Conservation (phyloP, 2,797 vertebrate genomes). For the Anguilla anguilla region DNA sequence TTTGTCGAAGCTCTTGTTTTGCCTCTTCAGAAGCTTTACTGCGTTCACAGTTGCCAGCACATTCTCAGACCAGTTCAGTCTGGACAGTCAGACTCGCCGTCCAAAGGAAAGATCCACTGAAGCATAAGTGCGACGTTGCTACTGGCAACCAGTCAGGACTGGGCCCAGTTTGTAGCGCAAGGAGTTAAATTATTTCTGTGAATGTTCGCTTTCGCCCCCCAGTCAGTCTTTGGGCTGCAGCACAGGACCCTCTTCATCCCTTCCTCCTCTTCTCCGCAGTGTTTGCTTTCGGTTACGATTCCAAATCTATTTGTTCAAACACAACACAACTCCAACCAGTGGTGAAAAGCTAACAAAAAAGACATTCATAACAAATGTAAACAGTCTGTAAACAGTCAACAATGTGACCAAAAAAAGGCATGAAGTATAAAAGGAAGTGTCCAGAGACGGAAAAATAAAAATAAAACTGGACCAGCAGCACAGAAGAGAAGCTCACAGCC, state of each 20-base stretch:
- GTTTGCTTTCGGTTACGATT: background rate
- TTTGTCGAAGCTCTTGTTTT: background rate
- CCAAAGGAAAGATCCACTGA: constrained; percentile 21
- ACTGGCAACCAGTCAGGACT: constrained; percentile 60
- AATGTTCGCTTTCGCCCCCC: background rate
- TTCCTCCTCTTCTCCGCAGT: background rate
- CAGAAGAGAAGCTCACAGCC: background rate
- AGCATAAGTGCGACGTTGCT: constrained; percentile 67
- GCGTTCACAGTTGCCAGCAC: background rate
- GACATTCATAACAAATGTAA: background rate
- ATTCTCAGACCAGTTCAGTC: background rate
- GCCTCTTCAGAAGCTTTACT: background rate
- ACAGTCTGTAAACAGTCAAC: constrained; percentile 22
- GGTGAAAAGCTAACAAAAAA: background rate
- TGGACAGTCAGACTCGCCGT: background rate
- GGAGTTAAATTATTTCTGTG: background rate
- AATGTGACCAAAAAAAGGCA: constrained; percentile 46
- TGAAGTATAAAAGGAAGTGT: background rate
- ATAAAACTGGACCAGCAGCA: background rate
- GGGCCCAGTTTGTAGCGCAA: constrained; percentile 28
- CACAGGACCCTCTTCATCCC: background rate
- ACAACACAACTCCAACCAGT: constrained; percentile 42
- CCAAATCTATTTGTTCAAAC: constrained; percentile 47
- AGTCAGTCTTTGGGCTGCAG: background rate
- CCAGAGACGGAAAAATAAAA: background rate